phyloP scores from a whole-genome alignment of 2,113 vertebrate genomes.

The Labeo rohita region DNA sequence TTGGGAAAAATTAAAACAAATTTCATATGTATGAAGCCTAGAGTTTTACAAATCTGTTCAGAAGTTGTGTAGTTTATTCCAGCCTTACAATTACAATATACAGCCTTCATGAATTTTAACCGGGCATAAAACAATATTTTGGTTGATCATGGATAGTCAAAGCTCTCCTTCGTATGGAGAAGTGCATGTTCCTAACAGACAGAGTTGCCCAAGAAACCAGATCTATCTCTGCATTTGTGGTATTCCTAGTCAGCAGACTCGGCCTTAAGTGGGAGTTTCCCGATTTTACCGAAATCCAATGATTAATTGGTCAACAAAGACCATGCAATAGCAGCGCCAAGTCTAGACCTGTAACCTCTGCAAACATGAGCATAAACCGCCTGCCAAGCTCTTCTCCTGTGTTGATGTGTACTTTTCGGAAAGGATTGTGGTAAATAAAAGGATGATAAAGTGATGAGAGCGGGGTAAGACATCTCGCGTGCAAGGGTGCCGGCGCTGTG shows the following conservation, averaged over 20 bases:
- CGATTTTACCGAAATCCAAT: background rate
- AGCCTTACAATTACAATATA: background rate
- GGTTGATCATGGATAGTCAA: background rate
- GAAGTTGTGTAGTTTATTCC: background rate
- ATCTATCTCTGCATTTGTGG: background rate
- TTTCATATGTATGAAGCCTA: too few relatives aligned
- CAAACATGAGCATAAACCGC: constrained; percentile 48
- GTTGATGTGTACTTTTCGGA: constrained; percentile 49
- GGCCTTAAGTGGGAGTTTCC: background rate
- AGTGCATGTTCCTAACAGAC: background rate
- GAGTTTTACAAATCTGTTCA: background rate
- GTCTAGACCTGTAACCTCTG: constrained; percentile 64
- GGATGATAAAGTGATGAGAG: constrained; percentile 48
- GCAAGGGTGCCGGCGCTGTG: constrained; percentile 48
- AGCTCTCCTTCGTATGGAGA: background rate
- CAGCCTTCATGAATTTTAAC: background rate
- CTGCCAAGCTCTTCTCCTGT: constrained; percentile 25
- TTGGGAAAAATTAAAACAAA: too few relatives aligned
- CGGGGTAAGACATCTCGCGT: constrained; percentile 50
- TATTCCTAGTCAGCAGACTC: background rate
- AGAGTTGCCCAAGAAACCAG: background rate
- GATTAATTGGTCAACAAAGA: constrained; percentile 31
- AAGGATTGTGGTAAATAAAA: constrained; percentile 63
- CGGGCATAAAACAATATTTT: background rate
- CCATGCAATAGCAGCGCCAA: constrained; percentile 58